Evolutionary conservation across 1,140 invertebrate genomes (phyloP), one percentile per base, ranked within the genome.

Genomic region (Drosophila orena): DNA sequence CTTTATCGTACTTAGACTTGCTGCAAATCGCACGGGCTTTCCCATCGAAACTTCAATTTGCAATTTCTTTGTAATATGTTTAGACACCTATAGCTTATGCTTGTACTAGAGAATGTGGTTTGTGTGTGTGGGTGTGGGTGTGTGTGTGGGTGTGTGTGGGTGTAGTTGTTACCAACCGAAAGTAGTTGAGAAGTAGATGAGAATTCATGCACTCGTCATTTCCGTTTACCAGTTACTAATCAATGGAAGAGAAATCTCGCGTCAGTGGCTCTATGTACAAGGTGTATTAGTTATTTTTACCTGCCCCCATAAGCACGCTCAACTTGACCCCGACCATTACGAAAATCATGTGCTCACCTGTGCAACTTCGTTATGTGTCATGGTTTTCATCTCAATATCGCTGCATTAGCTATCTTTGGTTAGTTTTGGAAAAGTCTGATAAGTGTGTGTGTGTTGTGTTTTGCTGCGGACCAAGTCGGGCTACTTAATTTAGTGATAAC

Each of bases 401-500:
- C 27, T 17, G 47, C 47, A 34, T 11, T 17, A 12, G 30, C 30
- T 50, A 58, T 17, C 24, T 47, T 46, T 35, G 56, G 56, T 60
- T 47, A 47, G 43, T 46, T 73, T 34, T 74, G 50, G 52, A 80
- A 76, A 70, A 57, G 44, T 54, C 17, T n/a, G 49, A 59, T 70
- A 64, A 62, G 46, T 60, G 24, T 44, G 15, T 44, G 17, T 4
- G 11, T 37, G 0, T 37, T 14, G 11, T 38, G 0, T 38, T 14
- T 24, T 35, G 15, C 30, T 17, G 11, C 30, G 27, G 38, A 27
- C 34, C 37, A 27, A 17, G 35, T 54, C 53, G 59, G 60, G 35
- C 74, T 77, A 59, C 73, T 81, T 81, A 81, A 81, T 73, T 73
- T 81, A 81, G 60, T 77, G 73, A 80, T 77, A 81, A 81, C 69